These are phyloP conservation scores for Siphamia tubifer DNA, from an alignment of 2,113 vertebrate species.

Conservation along the genomic window DNA sequence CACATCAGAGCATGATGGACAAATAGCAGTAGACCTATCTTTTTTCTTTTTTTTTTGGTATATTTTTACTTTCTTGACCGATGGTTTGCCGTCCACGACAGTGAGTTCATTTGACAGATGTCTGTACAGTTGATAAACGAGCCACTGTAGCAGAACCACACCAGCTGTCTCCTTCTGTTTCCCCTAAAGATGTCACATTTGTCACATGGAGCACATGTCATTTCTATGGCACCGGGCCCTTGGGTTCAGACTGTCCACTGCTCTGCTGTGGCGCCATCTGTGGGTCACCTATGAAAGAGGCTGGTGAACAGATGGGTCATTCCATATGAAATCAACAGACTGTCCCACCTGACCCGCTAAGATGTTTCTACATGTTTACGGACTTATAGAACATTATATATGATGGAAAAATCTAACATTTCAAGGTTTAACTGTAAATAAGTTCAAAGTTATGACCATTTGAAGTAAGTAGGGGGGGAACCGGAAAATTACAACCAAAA, in stretches of 20 bases:
- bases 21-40: background rate
- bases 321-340: too few relatives aligned
- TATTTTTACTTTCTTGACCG: background rate
- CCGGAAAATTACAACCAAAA: too few relatives aligned
- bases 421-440: too few relatives aligned
- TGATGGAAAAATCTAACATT: too few relatives aligned
- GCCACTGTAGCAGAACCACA: slow-evolving; percentile 42
- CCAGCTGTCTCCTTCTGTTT: slow-evolving; percentile 4
- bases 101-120: background rate
- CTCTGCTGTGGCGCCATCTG: slow-evolving; percentile 29
- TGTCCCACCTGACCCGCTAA: too few relatives aligned
- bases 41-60: too few relatives aligned
- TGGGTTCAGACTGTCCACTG: background rate
- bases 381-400: too few relatives aligned
- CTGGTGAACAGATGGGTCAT: slow-evolving; percentile 1
- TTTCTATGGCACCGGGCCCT: background rate
- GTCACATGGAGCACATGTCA: slow-evolving; percentile 3
- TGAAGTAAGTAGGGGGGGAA: too few relatives aligned
- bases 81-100: background rate
- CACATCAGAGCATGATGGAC: background rate
- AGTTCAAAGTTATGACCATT: too few relatives aligned
- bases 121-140: slow-evolving; percentile 1
- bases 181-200: slow-evolving; percentile 42
- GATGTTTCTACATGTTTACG: too few relatives aligned
- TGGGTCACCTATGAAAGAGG: background rate